Evolutionary conservation across 2,113 vertebrate genomes (phyloP).

Genomic region (Dunckerocampus dactyliophorus): DNA sequence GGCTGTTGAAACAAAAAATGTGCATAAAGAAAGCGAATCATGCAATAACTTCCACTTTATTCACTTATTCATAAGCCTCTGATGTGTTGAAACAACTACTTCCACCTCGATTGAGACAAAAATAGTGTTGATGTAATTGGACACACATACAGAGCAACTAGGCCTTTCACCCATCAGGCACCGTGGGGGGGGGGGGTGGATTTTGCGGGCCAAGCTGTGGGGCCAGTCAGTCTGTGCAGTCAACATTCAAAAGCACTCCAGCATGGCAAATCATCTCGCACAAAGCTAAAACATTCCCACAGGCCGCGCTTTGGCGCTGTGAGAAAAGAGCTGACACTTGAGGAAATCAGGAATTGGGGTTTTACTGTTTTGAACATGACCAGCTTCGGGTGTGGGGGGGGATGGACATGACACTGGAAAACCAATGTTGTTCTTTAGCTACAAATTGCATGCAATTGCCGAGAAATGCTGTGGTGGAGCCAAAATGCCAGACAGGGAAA

Average conservation of each 20-base stretch:
- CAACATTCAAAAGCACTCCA: constrained; percentile 47
- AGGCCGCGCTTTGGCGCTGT: constrained; percentile 51
- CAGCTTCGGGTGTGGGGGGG: constrained; percentile 28
- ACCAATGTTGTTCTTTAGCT: constrained; percentile 12
- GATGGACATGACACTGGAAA: constrained; percentile 7
- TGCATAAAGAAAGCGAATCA: not conserved
- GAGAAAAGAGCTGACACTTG: constrained; percentile 55
- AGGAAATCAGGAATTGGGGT: constrained; percentile 51
- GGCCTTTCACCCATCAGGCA: constrained; percentile 55
- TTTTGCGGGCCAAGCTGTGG: constrained; percentile 55
- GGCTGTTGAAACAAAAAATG: constrained; percentile 6
- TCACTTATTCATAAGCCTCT: not conserved
- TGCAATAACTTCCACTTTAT: not conserved
- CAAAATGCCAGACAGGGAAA: constrained; percentile 2
- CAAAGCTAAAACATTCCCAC: constrained; percentile 54
- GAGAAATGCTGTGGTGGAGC: not conserved
- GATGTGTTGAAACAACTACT: constrained; percentile 30
- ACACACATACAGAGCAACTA: constrained; percentile 57
- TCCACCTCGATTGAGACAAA: constrained; percentile 50
- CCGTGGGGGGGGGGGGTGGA: constrained; percentile 6
- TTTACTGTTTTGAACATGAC: constrained; percentile 38
- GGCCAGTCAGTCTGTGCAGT: constrained; percentile 60
- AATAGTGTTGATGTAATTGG: constrained; percentile 65
- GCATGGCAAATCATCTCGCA: constrained; percentile 55
- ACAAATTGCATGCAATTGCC: constrained; percentile 7